Base-by-base conservation (phyloP, 2,888 invertebrate genomes). In the Crossocerus cetratus region DNA sequence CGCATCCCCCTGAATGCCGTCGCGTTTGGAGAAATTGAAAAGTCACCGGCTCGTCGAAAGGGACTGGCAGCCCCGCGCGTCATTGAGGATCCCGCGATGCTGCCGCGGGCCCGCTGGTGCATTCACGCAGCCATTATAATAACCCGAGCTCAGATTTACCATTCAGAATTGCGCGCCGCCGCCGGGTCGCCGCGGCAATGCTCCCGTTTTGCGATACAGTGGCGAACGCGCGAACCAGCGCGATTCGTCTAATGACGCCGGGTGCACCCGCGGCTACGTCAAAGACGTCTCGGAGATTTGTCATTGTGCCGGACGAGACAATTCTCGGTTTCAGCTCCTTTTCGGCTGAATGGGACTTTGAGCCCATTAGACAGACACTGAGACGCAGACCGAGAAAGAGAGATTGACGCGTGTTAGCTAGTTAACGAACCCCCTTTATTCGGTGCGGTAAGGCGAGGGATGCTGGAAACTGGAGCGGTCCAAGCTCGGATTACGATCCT, bases 181-280 rank as follows among this genome's bases (percentile, higher is more conserved):
- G 32, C 8, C 32, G 32, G 11, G 32, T 8, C 8, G 32, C 77
- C 65, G 65, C 49, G 55, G 57, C 71, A 54, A 61, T 71, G 71
- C 66, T 72, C 62, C 63, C 77, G 71, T 67, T 75, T 68, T 70
- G 68, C 72, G 77, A 69, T 45, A 57, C 58, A 74, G 32, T 32
- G 32, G 11, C 32, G 32, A 32, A 32, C 32, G 71, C 71, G 69
- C 73, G 71, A 66, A 64, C 71, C 69, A 72, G 76, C 76, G 70
- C 69, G 74, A 72, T 78, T 68, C 69, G 65, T 75, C 68, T 81
- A 79, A 81, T 79, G 79, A 77, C 79, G 70, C 76, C 77, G 74
- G 76, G 71, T 65, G 72, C 79, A 73, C 75, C 72, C 71, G 61
- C 75, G 75, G 75, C 68, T 65, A 63, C 71, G 71, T 71, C 80